phyloP scores from a whole-genome alignment of 2,797 vertebrate species.

The Adelosebastes latens region DNA sequence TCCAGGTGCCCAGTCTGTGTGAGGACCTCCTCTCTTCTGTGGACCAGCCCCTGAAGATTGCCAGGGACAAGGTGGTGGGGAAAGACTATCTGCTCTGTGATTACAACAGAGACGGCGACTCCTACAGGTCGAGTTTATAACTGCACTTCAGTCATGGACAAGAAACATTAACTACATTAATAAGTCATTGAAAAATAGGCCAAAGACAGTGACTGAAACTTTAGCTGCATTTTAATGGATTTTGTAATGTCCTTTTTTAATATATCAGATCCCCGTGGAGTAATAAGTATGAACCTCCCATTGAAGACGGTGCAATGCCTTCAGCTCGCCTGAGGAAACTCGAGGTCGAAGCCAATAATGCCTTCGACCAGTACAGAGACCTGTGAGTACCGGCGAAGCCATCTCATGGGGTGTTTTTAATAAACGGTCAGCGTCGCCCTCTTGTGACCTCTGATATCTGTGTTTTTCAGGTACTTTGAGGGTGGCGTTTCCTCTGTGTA shows the following conservation, averaged over 20 bases:
- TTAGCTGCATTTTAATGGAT: neutral
- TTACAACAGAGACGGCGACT: conserved; percentile 99
- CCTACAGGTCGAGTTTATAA: conserved; percentile 88
- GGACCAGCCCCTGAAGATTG: conserved; percentile 99
- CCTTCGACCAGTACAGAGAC: conserved; percentile 99
- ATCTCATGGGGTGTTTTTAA: neutral
- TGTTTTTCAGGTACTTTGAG: conserved; percentile 92
- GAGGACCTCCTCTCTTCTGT: conserved; percentile 99
- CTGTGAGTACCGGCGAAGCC: conserved; percentile 86
- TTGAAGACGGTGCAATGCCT: conserved; percentile 99
- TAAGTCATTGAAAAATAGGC: neutral
- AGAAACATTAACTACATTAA: neutral
- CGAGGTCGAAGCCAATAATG: conserved; percentile 98
- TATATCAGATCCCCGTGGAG: conserved; percentile 95
- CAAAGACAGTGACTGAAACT: neutral
- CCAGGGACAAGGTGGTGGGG: conserved; percentile 95
- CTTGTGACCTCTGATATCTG: conserved; percentile 11
- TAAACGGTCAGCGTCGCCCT: neutral
- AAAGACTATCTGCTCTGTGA: conserved; percentile 99
- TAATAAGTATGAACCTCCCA: conserved; percentile 98
- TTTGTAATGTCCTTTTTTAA: neutral
- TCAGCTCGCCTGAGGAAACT: conserved; percentile 97
- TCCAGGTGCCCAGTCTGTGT: conserved; percentile 94
- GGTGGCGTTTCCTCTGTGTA: conserved; percentile 98
- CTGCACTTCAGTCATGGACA: neutral